Conservation (phyloP, 2,113 vertebrate genomes). For the Paraplagusia blochii region DNA sequence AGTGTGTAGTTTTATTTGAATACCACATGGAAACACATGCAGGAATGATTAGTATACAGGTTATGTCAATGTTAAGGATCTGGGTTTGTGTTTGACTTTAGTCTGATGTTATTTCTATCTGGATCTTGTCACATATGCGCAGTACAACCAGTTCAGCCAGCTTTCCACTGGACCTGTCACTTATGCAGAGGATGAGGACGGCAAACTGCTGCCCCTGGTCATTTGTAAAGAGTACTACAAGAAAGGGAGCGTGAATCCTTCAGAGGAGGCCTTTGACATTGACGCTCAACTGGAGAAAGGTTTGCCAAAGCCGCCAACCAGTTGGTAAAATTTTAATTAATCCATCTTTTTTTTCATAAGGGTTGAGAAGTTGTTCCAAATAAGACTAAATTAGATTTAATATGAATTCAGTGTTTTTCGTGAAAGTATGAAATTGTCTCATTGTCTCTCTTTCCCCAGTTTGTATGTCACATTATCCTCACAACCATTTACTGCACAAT, state of each 20-base stretch:
- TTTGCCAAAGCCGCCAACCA: too few species aligned
- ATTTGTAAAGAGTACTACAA: conserved; percentile 88
- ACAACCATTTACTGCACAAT: conserved; percentile 70
- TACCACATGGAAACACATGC: too few species aligned
- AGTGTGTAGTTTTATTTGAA: too few species aligned
- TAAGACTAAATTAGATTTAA: too few species aligned
- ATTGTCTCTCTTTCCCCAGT: conserved; percentile 64
- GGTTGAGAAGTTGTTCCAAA: too few species aligned
- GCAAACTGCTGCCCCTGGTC: conserved; percentile 74
- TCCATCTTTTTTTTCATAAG: not conserved
- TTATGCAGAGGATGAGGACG: conserved; percentile 76
- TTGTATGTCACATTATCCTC: conserved; percentile 80
- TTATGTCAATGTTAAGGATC: not conserved
- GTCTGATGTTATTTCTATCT: conserved; percentile 17
- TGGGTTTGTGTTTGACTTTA: not conserved
- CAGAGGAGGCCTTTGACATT: conserved; percentile 77
- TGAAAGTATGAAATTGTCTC: not conserved
- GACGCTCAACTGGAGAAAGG: conserved; percentile 84
- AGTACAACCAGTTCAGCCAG: conserved; percentile 83
- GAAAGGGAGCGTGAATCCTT: conserved; percentile 71
- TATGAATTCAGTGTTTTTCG: too few species aligned
- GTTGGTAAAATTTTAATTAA: too few species aligned
- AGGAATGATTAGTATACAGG: too few species aligned
- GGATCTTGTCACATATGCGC: conserved; percentile 45
- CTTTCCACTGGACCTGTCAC: conserved; percentile 84